These are phyloP conservation scores for Xestia sexstrigata DNA, from an alignment of 2,888 invertebrate species.

Conservation along the genomic window DNA sequence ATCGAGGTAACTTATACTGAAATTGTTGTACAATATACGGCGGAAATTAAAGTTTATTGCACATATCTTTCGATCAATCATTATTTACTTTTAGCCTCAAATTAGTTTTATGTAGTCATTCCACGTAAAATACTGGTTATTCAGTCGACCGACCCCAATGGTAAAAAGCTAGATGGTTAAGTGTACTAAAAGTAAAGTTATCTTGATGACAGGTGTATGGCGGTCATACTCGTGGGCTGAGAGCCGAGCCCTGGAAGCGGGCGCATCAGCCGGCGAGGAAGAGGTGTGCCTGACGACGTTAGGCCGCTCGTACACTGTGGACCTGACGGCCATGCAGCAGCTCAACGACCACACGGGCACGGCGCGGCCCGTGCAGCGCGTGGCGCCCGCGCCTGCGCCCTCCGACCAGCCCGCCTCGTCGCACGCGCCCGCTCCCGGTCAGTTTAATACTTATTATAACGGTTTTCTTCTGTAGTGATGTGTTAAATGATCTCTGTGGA, in stretches of 20 bases:
- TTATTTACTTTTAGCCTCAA: neutral
- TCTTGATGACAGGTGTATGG: slow-evolving; percentile 91
- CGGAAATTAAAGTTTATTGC: neutral
- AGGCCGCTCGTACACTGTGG: slow-evolving; percentile 98
- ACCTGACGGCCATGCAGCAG: slow-evolving; percentile 99
- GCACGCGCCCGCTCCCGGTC: slow-evolving; percentile 70
- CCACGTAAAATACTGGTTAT: neutral
- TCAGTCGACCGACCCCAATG: neutral
- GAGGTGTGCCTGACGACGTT: slow-evolving; percentile 98
- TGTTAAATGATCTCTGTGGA: neutral
- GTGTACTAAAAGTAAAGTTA: neutral
- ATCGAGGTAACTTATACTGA: slow-evolving; percentile 91
- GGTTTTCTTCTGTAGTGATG: neutral
- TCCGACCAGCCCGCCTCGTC: slow-evolving; percentile 64
- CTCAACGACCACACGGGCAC: slow-evolving; percentile 99
- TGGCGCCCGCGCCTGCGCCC: slow-evolving; percentile 88
- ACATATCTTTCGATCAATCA: neutral
- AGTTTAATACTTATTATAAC: neutral
- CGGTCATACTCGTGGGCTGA: slow-evolving; percentile 98
- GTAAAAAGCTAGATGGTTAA: neutral
- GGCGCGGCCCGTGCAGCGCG: slow-evolving; percentile 97
- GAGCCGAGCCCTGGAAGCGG: slow-evolving; percentile 98
- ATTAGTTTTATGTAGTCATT: neutral
- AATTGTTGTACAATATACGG: neutral
- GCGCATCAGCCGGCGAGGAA: slow-evolving; percentile 98